These are phyloP conservation scores for Heptranchias perlo DNA, from an alignment of 2,113 vertebrate species.

Conservation along the genomic window DNA sequence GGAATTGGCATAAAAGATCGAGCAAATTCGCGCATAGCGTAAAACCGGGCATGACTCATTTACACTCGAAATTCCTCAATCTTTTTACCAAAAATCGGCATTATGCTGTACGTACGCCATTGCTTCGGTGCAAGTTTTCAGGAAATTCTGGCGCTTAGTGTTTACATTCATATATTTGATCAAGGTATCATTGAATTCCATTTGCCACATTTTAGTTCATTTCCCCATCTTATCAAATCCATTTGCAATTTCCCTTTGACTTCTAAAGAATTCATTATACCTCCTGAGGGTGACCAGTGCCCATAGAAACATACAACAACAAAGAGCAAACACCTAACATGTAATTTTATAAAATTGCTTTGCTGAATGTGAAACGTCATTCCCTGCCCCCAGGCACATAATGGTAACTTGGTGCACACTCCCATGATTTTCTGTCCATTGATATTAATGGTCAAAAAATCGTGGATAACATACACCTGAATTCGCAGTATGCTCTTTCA, in stretches of 20 bases:
- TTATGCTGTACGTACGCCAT: too few species aligned
- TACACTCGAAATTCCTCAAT: background rate
- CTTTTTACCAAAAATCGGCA: background rate
- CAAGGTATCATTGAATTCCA: too few species aligned
- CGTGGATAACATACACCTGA: background rate
- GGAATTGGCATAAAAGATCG: background rate
- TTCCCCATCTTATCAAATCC: too few species aligned
- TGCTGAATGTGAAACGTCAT: background rate
- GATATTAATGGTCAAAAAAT: background rate
- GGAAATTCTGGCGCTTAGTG: background rate
- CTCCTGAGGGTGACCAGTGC: background rate
- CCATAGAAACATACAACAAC: background rate
- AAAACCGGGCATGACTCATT: background rate
- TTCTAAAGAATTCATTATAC: too few species aligned
- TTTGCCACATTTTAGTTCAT: too few species aligned
- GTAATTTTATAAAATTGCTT: background rate
- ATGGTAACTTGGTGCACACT: background rate
- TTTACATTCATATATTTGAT: background rate
- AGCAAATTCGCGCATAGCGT: background rate
- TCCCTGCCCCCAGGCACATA: background rate
- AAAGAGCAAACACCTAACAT: background rate
- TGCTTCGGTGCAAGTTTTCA: background rate
- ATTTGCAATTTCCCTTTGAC: too few species aligned
- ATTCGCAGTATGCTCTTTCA: background rate
- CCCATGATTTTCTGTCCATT: background rate